These are phyloP conservation scores for Macquaria ambigua DNA, from an alignment of 2,113 vertebrate species.

Conservation along the genomic window DNA sequence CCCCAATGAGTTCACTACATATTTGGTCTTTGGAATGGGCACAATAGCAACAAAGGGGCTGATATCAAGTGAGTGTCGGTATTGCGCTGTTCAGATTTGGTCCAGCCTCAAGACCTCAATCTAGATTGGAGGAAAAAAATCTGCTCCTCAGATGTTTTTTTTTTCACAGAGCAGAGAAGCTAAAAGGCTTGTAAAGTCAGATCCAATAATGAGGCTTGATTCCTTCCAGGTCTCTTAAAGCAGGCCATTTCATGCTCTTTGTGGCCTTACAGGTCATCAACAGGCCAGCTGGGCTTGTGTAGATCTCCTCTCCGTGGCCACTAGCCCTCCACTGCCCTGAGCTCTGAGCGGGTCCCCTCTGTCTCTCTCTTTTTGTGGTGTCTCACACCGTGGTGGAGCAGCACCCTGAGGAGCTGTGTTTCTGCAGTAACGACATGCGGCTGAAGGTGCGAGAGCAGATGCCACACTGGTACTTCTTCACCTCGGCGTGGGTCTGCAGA, in stretches of 20 bases:
- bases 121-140: slow-evolving; percentile 43
- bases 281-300: slow-evolving; percentile 50
- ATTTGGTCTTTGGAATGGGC: slow-evolving; percentile 77
- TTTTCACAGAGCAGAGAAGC: slow-evolving; percentile 51
- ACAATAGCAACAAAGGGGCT: slow-evolving; percentile 62
- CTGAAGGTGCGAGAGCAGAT: slow-evolving; percentile 96
- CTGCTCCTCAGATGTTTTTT: slow-evolving; percentile 53
- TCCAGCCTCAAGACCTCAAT: slow-evolving; percentile 62
- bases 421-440: slow-evolving; percentile 97
- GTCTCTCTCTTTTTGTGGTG: neutral
- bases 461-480: slow-evolving; percentile 97
- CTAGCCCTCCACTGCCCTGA: slow-evolving; percentile 55
- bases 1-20: slow-evolving; percentile 68
- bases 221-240: slow-evolving; percentile 64
- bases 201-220: slow-evolving; percentile 58
- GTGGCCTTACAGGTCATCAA: slow-evolving; percentile 51
- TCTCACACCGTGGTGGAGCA: slow-evolving; percentile 83
- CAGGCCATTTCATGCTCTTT: slow-evolving; percentile 53
- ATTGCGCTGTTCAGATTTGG: slow-evolving; percentile 68
- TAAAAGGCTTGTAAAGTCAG: slow-evolving; percentile 63
- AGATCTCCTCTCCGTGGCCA: slow-evolving; percentile 16
- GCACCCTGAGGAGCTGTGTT: slow-evolving; percentile 93
- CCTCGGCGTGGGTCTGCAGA: slow-evolving; percentile 96
- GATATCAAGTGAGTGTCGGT: slow-evolving; percentile 60
- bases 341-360: slow-evolving; percentile 44